Base-by-base conservation (phyloP, 2,797 vertebrate species). In the Myiotriccus ornatus region DNA sequence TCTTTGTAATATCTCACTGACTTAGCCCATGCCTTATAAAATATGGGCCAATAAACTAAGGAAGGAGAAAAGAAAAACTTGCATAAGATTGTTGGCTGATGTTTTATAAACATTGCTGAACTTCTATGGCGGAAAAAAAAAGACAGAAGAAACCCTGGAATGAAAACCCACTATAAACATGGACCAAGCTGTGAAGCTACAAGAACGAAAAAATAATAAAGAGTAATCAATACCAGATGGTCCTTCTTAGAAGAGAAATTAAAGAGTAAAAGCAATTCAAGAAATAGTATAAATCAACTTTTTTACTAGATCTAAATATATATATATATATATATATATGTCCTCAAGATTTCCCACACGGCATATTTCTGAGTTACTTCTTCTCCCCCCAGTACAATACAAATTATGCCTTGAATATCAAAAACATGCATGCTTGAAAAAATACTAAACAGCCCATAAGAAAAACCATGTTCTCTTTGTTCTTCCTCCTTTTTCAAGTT, bases 51-150 rank as follows among this genome's bases (percentile, higher is more conserved):
- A 96, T 97, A 97, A 97, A 94, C 57, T 84, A 96, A 94, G 95
- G 93, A 96, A 96, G 82, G 62, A 80, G 67, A 69, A 78, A 84
- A 83, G 84, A 76, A 91, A 87, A 94, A 80, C 59, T 84, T 2
- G 2, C 1, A 23, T 76, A 78, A 89, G 95, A 93, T 94, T 94
- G 91, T 95, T 97, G 95, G 96, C 96, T 84, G 87, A 93, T 94
- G 93, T 95, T 97, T 95, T 96, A 97, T 95, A 97, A 97, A 98
- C 93, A 97, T 22, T 82, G 87, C 64, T 89, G 92, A 96, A 95
- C 75, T 83, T 65, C 41, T 89, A 23, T 2, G 25, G 28, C n/a
- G 41, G 53, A 10, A 27, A 55, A 84, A 92, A 62, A 84, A 75
- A 68, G 73, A 75, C 73, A 95, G 75, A 78, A 63, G 75, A 90